Evolutionary conservation across 2,797 vertebrate genomes (phyloP).

Genomic region (Loris lydekkerianus): DNA sequence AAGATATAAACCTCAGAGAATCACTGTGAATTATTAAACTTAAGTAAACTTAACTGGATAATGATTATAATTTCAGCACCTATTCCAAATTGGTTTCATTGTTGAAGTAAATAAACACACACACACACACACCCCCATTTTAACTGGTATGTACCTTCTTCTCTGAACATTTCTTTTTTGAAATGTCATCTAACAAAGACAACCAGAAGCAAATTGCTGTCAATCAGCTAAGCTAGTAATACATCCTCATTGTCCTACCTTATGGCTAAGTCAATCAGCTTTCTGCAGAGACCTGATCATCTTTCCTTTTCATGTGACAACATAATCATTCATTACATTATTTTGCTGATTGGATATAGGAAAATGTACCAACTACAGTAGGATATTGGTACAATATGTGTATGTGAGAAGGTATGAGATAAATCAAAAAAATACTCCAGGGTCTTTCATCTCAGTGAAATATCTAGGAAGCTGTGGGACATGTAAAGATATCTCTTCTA

Average conservation of each 20-base stretch:
- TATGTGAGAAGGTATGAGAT: background rate
- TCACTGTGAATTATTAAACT: background rate
- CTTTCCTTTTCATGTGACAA: background rate
- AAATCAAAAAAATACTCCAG: background rate
- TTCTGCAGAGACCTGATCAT: background rate
- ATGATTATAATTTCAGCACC: background rate
- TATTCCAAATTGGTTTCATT: background rate
- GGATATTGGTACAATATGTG: background rate
- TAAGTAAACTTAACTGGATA: background rate
- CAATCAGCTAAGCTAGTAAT: background rate
- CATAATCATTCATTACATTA: background rate
- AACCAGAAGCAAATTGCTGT: background rate
- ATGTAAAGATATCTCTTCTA: background rate
- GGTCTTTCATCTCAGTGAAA: background rate
- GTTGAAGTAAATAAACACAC: background rate
- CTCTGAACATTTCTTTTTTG: background rate
- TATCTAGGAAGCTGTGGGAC: background rate
- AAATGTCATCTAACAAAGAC: background rate
- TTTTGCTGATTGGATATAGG: background rate
- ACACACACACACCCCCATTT: too few relatives aligned
- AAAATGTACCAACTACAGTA: background rate
- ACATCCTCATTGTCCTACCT: background rate
- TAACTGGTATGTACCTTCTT: background rate
- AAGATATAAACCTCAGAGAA: background rate
- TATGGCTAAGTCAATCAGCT: background rate